These are phyloP conservation scores for Drosophila infuscata DNA, from an alignment of 2,888 invertebrate species.

Conservation along the genomic window DNA sequence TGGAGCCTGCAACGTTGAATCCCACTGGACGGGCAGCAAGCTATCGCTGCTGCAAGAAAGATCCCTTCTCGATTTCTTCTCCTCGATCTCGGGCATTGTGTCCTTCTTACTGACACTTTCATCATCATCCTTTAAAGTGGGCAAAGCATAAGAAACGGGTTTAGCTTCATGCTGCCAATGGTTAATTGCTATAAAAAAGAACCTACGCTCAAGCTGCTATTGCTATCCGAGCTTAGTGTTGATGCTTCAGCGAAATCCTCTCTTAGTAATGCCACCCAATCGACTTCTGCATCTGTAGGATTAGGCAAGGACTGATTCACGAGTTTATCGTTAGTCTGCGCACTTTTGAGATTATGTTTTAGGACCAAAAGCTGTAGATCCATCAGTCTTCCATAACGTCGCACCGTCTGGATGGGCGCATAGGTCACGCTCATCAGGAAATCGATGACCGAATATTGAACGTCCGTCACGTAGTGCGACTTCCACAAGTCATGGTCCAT, in stretches of 20 bases:
- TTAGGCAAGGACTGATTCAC: background rate
- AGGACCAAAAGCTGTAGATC: slow-evolving; percentile 31
- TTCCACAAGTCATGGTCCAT: slow-evolving; percentile 75
- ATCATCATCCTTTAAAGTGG: slow-evolving; percentile 63
- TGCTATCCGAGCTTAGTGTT: slow-evolving; percentile 33
- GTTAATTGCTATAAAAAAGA: background rate
- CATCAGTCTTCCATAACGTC: slow-evolving; percentile 69
- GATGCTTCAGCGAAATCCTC: slow-evolving; percentile 63
- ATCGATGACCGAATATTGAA: slow-evolving; percentile 86
- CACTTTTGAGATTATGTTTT: slow-evolving; percentile 19
- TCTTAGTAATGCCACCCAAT: slow-evolving; percentile 61
- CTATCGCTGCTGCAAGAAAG: no score
- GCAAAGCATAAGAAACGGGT: background rate
- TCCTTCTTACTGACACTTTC: background rate
- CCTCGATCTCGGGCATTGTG: background rate
- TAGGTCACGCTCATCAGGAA: slow-evolving; percentile 85
- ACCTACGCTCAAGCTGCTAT: slow-evolving; percentile 81
- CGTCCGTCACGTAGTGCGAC: slow-evolving; percentile 83
- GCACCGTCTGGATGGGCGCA: slow-evolving; percentile 81
- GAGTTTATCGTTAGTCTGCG: background rate
- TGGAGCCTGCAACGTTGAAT: slow-evolving; percentile 30
- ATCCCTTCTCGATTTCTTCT: background rate
- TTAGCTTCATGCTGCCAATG: background rate
- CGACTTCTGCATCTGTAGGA: slow-evolving; percentile 20
- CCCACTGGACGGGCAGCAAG: no score